These are phyloP conservation scores for Drosophila leontia DNA, from an alignment of 1,140 invertebrate species.

Conservation along the genomic window DNA sequence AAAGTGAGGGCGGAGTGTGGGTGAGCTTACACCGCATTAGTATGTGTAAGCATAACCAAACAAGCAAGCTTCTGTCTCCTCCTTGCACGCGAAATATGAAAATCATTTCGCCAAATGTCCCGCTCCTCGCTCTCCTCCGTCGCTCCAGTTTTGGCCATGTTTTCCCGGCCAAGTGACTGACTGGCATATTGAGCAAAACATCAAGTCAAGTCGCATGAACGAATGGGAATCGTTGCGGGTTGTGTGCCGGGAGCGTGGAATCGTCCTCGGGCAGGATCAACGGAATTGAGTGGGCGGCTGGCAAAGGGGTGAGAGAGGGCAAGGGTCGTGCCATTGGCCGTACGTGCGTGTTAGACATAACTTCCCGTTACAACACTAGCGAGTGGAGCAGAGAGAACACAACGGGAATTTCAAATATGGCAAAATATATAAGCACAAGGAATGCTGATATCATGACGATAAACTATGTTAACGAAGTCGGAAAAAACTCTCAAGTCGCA, in stretches of 20 bases:
- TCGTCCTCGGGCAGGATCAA: constrained; percentile 18
- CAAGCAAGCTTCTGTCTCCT: constrained; percentile 11
- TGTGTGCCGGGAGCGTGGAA: constrained; percentile 1
- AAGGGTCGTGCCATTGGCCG: constrained; percentile 52
- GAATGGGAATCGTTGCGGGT: constrained; percentile 4
- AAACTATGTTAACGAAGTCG: neutral
- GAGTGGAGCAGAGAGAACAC: constrained; percentile 41
- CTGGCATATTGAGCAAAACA: constrained; percentile 75
- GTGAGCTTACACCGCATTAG: constrained; percentile 32
- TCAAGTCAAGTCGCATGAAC: constrained; percentile 19
- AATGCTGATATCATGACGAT: constrained; percentile 18
- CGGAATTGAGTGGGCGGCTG: constrained; percentile 3
- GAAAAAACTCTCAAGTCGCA: constrained; percentile 15
- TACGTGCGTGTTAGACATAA: constrained; percentile 79
- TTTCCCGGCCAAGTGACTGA: constrained; percentile 70
- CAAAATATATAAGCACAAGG: constrained; percentile 50
- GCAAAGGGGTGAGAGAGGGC: constrained; percentile 4
- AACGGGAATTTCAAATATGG: constrained; percentile 75
- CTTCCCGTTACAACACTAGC: constrained; percentile 60
- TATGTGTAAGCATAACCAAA: constrained; percentile 55
- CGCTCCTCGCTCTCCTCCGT: neutral
- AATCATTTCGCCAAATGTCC: constrained; percentile 72
- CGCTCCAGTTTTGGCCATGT: constrained; percentile 10
- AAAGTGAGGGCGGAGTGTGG: neutral
- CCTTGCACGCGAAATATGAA: constrained; percentile 64